Percentiles rank a stretch among this genome's conserved stretches.
Conservation (phyloP, 1,140 invertebrate species). For the Leguminivora glycinivorella region DNA sequence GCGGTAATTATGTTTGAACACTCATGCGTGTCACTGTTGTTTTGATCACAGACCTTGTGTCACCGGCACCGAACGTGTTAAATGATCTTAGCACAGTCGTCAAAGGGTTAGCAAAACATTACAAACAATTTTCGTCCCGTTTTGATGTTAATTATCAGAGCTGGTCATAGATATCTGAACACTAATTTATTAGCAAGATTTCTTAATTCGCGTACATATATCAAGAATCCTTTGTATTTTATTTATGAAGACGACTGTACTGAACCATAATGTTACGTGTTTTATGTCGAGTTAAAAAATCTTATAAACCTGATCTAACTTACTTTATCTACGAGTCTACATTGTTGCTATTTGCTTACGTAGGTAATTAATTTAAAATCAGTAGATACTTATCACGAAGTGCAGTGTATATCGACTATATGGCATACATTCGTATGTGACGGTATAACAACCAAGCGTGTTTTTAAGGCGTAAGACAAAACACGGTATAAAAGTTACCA, state of each 20-base stretch:
- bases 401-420: not conserved
- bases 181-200: not conserved
- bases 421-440: not conserved
- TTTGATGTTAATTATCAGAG: too few relatives aligned
- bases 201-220: not conserved
- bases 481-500: not conserved
- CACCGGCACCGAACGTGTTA: too few relatives aligned
- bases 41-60: too few relatives aligned
- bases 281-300: not conserved
- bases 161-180: not conserved
- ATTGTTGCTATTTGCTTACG: not conserved
- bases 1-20: too few relatives aligned
- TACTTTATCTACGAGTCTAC: not conserved
- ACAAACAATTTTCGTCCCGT: too few relatives aligned
- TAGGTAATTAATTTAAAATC: not conserved
- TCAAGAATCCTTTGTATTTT: not conserved
- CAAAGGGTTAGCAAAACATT: too few relatives aligned
- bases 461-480: not conserved
- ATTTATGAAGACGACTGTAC: not conserved
- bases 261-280: not conserved
- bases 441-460: not conserved
- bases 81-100: too few relatives aligned
- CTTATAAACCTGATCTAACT: not conserved
- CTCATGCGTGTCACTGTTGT: too few relatives aligned
- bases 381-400: not conserved